Percentiles rank a stretch among this genome's conserved stretches.
Evolutionary conservation across 2,113 vertebrate genomes (phyloP).

Genomic region (Coracopsis vasa): DNA sequence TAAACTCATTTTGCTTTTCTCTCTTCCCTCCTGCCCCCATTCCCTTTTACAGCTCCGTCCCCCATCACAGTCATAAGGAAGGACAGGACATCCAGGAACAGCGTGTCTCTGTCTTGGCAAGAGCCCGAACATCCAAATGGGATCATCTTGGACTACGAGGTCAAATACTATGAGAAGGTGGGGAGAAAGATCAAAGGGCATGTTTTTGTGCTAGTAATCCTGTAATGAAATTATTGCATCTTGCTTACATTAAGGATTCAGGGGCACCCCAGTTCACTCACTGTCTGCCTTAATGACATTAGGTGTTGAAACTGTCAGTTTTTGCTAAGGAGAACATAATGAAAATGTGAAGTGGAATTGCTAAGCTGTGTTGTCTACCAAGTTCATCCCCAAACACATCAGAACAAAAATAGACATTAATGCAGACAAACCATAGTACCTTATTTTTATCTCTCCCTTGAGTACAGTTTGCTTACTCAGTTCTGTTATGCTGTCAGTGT

Average conservation of each 20-base stretch:
- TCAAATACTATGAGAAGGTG: constrained; percentile 99
- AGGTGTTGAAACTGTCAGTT: not conserved
- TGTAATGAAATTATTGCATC: not conserved
- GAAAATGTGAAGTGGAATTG: not conserved
- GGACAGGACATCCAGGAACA: constrained; percentile 92
- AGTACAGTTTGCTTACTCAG: not conserved
- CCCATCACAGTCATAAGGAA: constrained; percentile 89
- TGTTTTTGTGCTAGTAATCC: not conserved
- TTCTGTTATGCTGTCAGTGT: not conserved
- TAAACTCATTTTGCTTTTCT: constrained; percentile 55
- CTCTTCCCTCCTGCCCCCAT: not conserved
- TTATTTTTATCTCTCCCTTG: not conserved
- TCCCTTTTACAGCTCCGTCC: constrained; percentile 85
- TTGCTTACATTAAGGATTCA: not conserved
- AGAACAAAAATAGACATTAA: not conserved
- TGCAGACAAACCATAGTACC: not conserved
- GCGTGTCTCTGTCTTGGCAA: constrained; percentile 92
- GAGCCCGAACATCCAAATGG: constrained; percentile 96
- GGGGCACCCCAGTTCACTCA: not conserved
- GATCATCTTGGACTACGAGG: constrained; percentile 98
- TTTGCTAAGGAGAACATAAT: not conserved
- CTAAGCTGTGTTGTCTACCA: not conserved
- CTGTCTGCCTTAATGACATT: not conserved
- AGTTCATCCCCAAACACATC: not conserved
- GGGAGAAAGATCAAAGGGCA: constrained; percentile 40